phyloP scores from a whole-genome alignment of 2,113 vertebrate genomes.

The Alosa alosa region DNA sequence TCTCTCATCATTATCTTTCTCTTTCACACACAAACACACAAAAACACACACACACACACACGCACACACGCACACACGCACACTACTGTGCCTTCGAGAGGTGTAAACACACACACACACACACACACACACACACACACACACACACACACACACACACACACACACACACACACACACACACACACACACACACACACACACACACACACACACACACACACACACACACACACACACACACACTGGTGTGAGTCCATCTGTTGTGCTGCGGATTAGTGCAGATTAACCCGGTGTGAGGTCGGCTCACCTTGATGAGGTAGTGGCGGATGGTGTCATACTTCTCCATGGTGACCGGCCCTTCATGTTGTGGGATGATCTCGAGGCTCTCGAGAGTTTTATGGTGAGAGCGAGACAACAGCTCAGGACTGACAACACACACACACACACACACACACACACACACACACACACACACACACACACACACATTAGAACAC shows the following conservation, averaged over 20 bases:
- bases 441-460: not conserved
- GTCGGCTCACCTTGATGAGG: slow-evolving; percentile 81
- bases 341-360: slow-evolving; percentile 85
- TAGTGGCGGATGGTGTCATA: slow-evolving; percentile 86
- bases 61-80: not conserved
- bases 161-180: too few species aligned
- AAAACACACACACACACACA: not conserved
- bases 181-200: not conserved
- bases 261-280: not conserved
- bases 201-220: not conserved
- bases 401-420: slow-evolving; percentile 82
- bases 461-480: slow-evolving; percentile 38
- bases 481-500: slow-evolving; percentile 24
- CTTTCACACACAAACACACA: not conserved
- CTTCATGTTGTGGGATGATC: slow-evolving; percentile 85
- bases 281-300: not conserved
- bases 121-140: not conserved
- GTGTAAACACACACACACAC: not conserved
- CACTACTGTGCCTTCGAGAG: not conserved
- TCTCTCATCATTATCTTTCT: not conserved
- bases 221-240: not conserved
- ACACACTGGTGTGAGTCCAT: not conserved
- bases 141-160: not conserved
- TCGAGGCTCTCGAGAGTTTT: slow-evolving; percentile 91
- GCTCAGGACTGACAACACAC: slow-evolving; percentile 61